Conservation (phyloP, 2,113 vertebrate genomes). For the Mesembrinibis cayennensis region DNA sequence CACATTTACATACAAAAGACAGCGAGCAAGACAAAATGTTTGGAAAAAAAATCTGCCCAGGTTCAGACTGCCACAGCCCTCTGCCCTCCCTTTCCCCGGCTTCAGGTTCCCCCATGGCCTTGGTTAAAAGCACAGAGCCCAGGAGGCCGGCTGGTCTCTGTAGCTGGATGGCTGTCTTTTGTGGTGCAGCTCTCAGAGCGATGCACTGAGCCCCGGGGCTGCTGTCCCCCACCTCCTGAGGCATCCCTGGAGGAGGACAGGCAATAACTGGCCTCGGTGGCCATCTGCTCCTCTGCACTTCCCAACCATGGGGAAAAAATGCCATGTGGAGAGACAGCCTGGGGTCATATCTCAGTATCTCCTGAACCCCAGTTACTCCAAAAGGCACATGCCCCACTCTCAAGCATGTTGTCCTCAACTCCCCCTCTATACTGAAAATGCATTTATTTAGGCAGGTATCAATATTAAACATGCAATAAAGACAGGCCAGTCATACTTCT, state of each 20-base stretch:
- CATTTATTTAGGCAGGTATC: not conserved
- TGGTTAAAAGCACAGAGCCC: not conserved
- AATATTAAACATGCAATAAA: not conserved
- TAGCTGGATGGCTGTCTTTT: no score
- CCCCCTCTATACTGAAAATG: not conserved
- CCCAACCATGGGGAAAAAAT: not conserved
- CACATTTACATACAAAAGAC: not conserved
- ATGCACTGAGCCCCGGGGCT: not conserved
- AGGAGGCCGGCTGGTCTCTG: rapidly evolving
- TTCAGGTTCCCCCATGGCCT: not conserved
- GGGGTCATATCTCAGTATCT: not conserved
- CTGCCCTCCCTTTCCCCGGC: not conserved
- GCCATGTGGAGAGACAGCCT: rapidly evolving
- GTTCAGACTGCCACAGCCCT: not conserved
- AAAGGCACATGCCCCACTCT: not conserved
- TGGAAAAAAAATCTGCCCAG: not conserved
- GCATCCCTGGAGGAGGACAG: not conserved
- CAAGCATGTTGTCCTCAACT: not conserved
- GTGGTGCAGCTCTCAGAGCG: rapidly evolving
- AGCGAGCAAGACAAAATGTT: not conserved
- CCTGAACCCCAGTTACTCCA: not conserved
- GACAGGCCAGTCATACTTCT: not conserved
- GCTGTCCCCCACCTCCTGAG: not conserved
- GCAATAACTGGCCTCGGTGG: not conserved
- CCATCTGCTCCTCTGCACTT: not conserved